Conservation (phyloP, 1,140 invertebrate genomes). For the Drosophila cardini region DNA sequence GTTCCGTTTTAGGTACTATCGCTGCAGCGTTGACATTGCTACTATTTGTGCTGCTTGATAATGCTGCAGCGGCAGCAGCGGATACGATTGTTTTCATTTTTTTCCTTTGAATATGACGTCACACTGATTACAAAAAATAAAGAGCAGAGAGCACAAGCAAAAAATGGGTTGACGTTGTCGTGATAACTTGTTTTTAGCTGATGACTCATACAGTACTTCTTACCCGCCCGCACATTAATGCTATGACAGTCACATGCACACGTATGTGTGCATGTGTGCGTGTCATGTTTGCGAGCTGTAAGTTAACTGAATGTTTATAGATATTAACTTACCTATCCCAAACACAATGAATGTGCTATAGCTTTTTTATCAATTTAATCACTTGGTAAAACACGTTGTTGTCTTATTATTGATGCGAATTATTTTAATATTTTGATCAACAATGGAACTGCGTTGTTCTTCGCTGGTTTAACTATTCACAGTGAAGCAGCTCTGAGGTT, state of each 20-base stretch:
- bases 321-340: constrained; percentile 29
- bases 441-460: constrained; percentile 35
- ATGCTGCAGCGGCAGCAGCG: constrained; percentile 56
- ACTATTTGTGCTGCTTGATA: constrained; percentile 38
- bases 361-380: neutral
- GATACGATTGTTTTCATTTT: constrained; percentile 72
- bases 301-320: neutral
- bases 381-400: neutral
- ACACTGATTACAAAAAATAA: constrained; percentile 44
- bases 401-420: neutral
- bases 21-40: constrained; percentile 30
- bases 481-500: neutral
- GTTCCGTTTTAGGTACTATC: constrained; percentile 73
- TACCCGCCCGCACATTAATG: constrained; percentile 41
- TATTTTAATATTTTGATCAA: constrained; percentile 1
- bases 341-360: constrained; percentile 3
- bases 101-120: constrained; percentile 60
- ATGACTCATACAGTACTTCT: constrained; percentile 64
- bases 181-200: constrained; percentile 66
- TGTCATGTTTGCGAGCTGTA: neutral
- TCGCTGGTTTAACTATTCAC: constrained; percentile 34
- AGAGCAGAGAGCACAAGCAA: constrained; percentile 40
- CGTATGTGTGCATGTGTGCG: neutral
- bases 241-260: neutral
- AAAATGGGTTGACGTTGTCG: constrained; percentile 34